Evolutionary conservation across 2,888 invertebrate species (phyloP).

Genomic region (Linnaemya vulpina): DNA sequence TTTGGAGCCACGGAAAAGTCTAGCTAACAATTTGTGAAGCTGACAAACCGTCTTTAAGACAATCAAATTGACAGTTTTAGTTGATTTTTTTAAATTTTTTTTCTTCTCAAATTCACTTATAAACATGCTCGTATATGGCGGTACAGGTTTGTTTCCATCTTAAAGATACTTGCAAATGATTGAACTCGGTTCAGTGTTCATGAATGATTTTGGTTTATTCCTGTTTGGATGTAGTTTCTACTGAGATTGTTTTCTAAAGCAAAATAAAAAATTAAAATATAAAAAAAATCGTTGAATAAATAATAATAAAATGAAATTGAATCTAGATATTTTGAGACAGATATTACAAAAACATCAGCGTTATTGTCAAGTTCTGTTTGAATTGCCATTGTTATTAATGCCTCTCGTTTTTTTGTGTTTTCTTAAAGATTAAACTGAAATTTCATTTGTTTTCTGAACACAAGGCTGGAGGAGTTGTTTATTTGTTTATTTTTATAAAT

Average conservation of each 20-base stretch:
- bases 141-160: constrained; percentile 50
- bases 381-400: constrained; percentile 59
- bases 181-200: constrained; percentile 39
- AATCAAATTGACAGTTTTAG: constrained; percentile 50
- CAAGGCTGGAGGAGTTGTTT: constrained; percentile 72
- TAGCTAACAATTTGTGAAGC: constrained; percentile 33
- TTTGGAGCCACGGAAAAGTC: constrained; percentile 61
- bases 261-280: constrained; percentile 32
- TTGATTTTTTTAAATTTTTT: constrained; percentile 17
- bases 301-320: neutral
- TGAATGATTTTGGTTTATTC: constrained; percentile 60
- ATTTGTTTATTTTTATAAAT: constrained; percentile 48
- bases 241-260: constrained; percentile 28
- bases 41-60: constrained; percentile 37
- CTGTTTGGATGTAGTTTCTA: constrained; percentile 51
- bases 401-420: constrained; percentile 53
- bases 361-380: constrained; percentile 43
- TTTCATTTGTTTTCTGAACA: constrained; percentile 74
- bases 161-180: constrained; percentile 45
- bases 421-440: constrained; percentile 61
- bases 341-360: constrained; percentile 60
- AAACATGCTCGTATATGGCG: constrained; percentile 13
- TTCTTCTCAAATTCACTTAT: neutral
- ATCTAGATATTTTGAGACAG: constrained; percentile 47
- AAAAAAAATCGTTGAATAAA: no score